phyloP scores from a whole-genome alignment of 2,888 invertebrate genomes.

The Temnothorax ravouxi region DNA sequence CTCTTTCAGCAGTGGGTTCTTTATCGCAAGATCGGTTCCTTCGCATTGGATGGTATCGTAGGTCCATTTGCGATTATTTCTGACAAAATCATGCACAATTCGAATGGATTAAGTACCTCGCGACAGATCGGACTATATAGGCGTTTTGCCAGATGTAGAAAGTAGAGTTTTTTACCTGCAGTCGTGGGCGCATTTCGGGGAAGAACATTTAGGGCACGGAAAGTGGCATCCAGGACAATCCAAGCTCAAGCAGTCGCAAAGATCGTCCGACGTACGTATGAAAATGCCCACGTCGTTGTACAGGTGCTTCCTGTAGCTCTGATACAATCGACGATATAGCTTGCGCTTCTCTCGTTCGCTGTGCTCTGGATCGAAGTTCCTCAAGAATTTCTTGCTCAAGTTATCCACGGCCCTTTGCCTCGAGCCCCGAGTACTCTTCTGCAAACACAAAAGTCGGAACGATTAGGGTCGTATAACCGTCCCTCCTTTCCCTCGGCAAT shows the following conservation, averaged over 20 bases:
- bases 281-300: slow-evolving; percentile 92
- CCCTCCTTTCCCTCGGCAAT: neutral
- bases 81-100: slow-evolving; percentile 84
- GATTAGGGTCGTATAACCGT: neutral
- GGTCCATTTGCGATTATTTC: slow-evolving; percentile 92
- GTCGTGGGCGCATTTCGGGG: slow-evolving; percentile 93
- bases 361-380: slow-evolving; percentile 92
- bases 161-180: slow-evolving; percentile 88
- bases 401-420: slow-evolving; percentile 77
- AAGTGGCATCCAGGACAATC: slow-evolving; percentile 95
- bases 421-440: slow-evolving; percentile 77
- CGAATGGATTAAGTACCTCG: neutral
- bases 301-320: slow-evolving; percentile 88
- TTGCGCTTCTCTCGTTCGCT: slow-evolving; percentile 93
- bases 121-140: neutral
- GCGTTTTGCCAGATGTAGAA: neutral
- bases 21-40: slow-evolving; percentile 91
- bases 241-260: slow-evolving; percentile 94
- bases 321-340: slow-evolving; percentile 90
- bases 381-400: slow-evolving; percentile 81
- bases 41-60: slow-evolving; percentile 93
- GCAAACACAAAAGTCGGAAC: neutral
- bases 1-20: slow-evolving; percentile 86
- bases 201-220: slow-evolving; percentile 91
- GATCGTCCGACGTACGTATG: slow-evolving; percentile 89